phyloP scores from a whole-genome alignment of 2,888 invertebrate species.

The Sinopyrophorus schimmeli region DNA sequence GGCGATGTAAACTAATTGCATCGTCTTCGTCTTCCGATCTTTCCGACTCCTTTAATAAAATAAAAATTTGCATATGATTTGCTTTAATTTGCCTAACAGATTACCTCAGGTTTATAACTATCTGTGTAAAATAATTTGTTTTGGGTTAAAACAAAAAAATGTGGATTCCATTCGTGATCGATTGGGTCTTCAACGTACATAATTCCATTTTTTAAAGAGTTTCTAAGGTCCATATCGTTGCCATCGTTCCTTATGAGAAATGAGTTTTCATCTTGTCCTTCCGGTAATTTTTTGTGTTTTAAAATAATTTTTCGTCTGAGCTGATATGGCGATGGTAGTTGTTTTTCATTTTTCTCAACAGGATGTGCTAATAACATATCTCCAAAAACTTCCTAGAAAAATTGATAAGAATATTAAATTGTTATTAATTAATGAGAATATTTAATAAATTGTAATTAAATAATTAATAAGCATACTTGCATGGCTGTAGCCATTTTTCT shows the following conservation, averaged over 20 bases:
- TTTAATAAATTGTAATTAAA: slow-evolving; percentile 2
- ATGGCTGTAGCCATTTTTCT: slow-evolving; percentile 86
- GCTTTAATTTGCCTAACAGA: neutral
- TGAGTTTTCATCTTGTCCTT: slow-evolving; percentile 77
- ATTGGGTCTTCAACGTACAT: slow-evolving; percentile 87
- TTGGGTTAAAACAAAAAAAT: slow-evolving; percentile 89
- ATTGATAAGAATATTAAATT: slow-evolving; percentile 2
- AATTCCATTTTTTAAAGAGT: slow-evolving; percentile 87
- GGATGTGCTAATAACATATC: slow-evolving; percentile 81
- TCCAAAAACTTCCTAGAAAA: slow-evolving; percentile 72
- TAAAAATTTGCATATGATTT: neutral
- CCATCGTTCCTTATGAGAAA: slow-evolving; percentile 63
- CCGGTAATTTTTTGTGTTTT: slow-evolving; percentile 93
- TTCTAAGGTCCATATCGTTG: slow-evolving; percentile 76
- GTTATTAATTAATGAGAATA: neutral
- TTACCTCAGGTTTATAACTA: slow-evolving; percentile 57
- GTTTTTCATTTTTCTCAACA: slow-evolving; percentile 75
- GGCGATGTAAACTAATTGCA: slow-evolving; percentile 59
- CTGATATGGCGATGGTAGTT: slow-evolving; percentile 82
- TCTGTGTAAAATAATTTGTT: slow-evolving; percentile 88
- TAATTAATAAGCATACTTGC: slow-evolving; percentile 51
- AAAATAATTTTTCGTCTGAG: slow-evolving; percentile 76
- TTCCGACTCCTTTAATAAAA: slow-evolving; percentile 42
- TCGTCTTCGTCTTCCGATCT: slow-evolving; percentile 54
- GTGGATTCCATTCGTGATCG: slow-evolving; percentile 89